Base-by-base conservation (phyloP, 2,797 vertebrate species). In the Macropodus opercularis region DNA sequence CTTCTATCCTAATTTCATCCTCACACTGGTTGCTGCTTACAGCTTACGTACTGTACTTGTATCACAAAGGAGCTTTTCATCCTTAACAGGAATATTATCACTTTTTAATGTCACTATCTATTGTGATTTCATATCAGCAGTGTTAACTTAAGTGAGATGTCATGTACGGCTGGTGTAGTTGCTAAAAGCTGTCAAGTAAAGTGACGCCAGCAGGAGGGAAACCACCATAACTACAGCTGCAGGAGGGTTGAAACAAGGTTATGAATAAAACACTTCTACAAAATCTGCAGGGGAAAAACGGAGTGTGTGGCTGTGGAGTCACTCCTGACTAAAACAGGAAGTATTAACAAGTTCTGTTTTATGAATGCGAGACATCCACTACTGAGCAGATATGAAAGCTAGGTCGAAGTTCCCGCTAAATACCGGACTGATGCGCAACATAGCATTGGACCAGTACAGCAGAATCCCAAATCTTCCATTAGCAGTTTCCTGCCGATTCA, bases 331-430 rank as follows among this genome's bases (percentile, higher is more conserved):
- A 17, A 44, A 32, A 48, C 40, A 19, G 23, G 54, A 29, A 60
- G 55, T 10, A 29, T n/a, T n/a, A 47, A 62, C 55, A 41, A 43
- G 7, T 21, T 13, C 48, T 22, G 29, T 54, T 73, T 50, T 38
- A 4, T 67, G 42, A 71, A 57, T 53, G 6, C 22, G 64, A 58
- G 56, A 27, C 68, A 26, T 48, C 24, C 42, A 65, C 47, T 40
- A 52, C 57, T 26, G 40, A 68, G 52, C 18, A 43, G 58, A 49
- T 15, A 0, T 31, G 5, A 24, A 6, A 42, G 5, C 1, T 41
- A 62, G 17, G 47, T 15, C 43, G 34, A 23, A 54, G 3, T 48
- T 63, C 5, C 55, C 3, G 18, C 42, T 47, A 52, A 74, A 76
- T 42, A 63, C 35, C 49, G 46, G 49, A 67, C 19, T 22, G 53